Evolutionary conservation across 2,113 vertebrate genomes (phyloP), one percentile per base, ranked within the genome.

Genomic region (Oryzias curvinotus): DNA sequence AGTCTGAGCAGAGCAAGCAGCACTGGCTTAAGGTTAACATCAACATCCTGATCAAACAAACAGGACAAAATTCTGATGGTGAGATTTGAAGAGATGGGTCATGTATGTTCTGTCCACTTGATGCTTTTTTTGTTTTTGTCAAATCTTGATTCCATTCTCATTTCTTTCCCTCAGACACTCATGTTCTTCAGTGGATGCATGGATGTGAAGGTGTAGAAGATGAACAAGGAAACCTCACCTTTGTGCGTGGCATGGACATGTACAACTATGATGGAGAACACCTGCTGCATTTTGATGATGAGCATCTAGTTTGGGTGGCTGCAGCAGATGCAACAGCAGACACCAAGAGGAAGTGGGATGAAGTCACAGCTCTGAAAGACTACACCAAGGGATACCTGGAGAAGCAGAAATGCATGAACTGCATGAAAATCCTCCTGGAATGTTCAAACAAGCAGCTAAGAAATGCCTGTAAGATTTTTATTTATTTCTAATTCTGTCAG

Each of bases 381-480:
- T 89, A 90, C 87, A 90, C 86, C 62, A 82, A 73, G 17, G 73
- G 73, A 1, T 91, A 91, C 77, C 81, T 91, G 81, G 71, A 87
- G 76, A 84, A 60, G 0, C 87, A 90, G 74, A n/a, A n/a, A n/a
- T 90, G 89, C 18, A 28, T 89, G 0, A 14, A 62, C 0, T 90
- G 87, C 86, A 26, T 91, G 60, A 1, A 0, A 0, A 74, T 43
- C 16, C 89, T 90, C 49, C 0, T 70, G 28, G 0, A 0, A 0
- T 84, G 65, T 6, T 45, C 28, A 0, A 0, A 74, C 1, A 0
- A 25, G 0, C 12, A 75, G 5, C 15, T 55, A 0, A 0, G 1
- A 3, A 0, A 0, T 0, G 13, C 53, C 2, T 0, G 89, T 90
- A 74, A 2, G 75, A 74, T 57, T 51, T 14, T n/a, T n/a, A n/a